Percentiles rank a stretch among this genome's conserved stretches.
phyloP scores from a whole-genome alignment of 2,888 invertebrate genomes.

The Falcaria lacertinaria region DNA sequence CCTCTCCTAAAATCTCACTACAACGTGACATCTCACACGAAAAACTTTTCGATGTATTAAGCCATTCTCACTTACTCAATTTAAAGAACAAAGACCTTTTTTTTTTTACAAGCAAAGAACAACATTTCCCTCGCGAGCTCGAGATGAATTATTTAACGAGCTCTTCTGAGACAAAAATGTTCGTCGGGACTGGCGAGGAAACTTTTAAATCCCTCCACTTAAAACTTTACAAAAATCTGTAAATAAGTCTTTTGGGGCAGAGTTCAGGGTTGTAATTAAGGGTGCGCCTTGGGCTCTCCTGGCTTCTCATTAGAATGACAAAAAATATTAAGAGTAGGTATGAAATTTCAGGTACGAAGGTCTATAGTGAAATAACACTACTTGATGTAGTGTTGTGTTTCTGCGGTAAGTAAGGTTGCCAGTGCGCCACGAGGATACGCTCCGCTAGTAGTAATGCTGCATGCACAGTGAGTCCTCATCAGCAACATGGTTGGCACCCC shows the following conservation, averaged over 20 bases:
- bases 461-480: too few relatives aligned
- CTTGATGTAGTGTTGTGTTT: too few relatives aligned
- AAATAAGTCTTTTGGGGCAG: conserved; percentile 18
- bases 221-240: conserved; percentile 31
- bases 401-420: too few relatives aligned
- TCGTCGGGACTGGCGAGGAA: conserved; percentile 13
- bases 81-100: neutral
- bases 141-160: conserved; percentile 27
- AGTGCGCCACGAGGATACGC: too few relatives aligned
- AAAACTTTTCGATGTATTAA: neutral
- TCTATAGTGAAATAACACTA: too few relatives aligned
- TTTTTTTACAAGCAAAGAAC: conserved; percentile 15
- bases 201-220: conserved; percentile 30
- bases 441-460: too few relatives aligned
- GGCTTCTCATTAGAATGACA: too few relatives aligned
- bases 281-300: neutral
- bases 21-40: too few relatives aligned
- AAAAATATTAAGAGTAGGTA: too few relatives aligned
- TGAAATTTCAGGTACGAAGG: too few relatives aligned
- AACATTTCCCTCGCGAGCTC: conserved; percentile 14
- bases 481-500: too few relatives aligned
- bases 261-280: neutral
- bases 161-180: conserved; percentile 9
- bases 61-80: neutral
- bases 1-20: too few relatives aligned